These are phyloP conservation scores for Poecile atricapillus DNA, from an alignment of 2,113 vertebrate genomes.

Conservation along the genomic window DNA sequence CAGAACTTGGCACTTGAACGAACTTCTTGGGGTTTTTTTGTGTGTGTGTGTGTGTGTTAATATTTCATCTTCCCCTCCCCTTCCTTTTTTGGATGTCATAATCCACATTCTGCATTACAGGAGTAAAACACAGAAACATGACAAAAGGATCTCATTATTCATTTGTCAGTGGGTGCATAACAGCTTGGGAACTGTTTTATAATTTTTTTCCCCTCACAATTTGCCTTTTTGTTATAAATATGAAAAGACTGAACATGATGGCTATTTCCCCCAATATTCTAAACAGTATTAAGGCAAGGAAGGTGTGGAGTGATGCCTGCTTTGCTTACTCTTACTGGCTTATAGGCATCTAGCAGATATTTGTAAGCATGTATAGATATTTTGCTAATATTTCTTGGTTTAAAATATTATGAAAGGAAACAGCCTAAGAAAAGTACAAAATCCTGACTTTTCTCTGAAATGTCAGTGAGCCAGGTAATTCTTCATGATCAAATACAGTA, in stretches of 20 bases:
- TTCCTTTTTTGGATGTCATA: not conserved
- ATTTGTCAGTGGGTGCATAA: not conserved
- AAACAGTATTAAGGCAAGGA: not conserved
- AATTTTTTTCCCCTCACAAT: not conserved
- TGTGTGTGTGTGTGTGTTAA: not conserved
- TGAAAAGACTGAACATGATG: not conserved
- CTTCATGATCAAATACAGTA: not conserved
- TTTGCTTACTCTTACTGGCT: not conserved
- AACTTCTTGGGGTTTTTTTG: not conserved
- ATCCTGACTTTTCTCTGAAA: not conserved
- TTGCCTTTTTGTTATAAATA: not conserved
- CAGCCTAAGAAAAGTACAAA: not conserved
- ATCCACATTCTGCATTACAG: not conserved
- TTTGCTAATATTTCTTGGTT: not conserved
- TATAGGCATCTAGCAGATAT: not conserved
- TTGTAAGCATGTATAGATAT: not conserved
- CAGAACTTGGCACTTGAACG: not conserved
- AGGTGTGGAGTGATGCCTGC: not conserved
- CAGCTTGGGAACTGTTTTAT: not conserved
- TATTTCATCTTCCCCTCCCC: not conserved
- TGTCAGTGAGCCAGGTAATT: not conserved
- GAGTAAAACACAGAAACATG: not conserved
- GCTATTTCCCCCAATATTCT: not conserved
- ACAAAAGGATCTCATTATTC: not conserved
- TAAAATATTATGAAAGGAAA: not conserved